Base-by-base conservation (phyloP, 2,797 vertebrate genomes). In the Galago senegalensis region DNA sequence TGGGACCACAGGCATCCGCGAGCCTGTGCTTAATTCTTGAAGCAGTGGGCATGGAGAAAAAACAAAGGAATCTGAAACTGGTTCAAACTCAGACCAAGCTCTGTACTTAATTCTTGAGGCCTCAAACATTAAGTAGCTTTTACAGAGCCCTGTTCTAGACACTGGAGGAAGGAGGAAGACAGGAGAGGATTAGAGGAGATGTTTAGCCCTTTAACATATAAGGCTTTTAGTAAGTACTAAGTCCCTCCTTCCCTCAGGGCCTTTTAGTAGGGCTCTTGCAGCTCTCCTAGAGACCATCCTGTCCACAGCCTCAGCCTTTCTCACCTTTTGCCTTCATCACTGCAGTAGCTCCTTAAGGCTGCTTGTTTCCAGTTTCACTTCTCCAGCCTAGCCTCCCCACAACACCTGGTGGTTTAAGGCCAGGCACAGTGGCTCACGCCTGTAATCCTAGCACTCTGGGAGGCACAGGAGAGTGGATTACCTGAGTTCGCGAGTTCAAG, bases 71-170 rank as follows among this genome's bases (percentile, higher is more conserved):
- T 49, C 46, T 49, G 46, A 49, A 49, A 49, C 46, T 49, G 10
- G 46, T 49, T 49, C 46, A 49, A 49, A 49, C 46, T 49, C 46
- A 2, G 46, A 49, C 10, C 46, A 49, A 49, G 46, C 46, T 49
- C 46, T 67, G 31, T 65, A n/a, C 16, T 14, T 91, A 96, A 96
- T 88, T 91, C 37, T 91, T 77, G 58, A 84, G 85, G 37, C 17
- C 37, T 88, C n/a, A 61, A 4, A 79, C 53, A 90, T 81, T 80
- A 56, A 82, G 37, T 17, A 80, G 27, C 17, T 94, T 76, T 77
- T 77, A 31, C 20, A 83, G 31, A 75, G 13, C 43, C 34, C 56
- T 21, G 23, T 58, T 79, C 63, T 84, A 73, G 46, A 79, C 20
- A 43, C 25, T 72, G 43, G 46, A 84, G 46, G 63, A 63, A 84